Percentiles rank a stretch among this genome's conserved stretches.
phyloP scores from a whole-genome alignment of 2,888 invertebrate genomes.

The Epinotia demarniana region DNA sequence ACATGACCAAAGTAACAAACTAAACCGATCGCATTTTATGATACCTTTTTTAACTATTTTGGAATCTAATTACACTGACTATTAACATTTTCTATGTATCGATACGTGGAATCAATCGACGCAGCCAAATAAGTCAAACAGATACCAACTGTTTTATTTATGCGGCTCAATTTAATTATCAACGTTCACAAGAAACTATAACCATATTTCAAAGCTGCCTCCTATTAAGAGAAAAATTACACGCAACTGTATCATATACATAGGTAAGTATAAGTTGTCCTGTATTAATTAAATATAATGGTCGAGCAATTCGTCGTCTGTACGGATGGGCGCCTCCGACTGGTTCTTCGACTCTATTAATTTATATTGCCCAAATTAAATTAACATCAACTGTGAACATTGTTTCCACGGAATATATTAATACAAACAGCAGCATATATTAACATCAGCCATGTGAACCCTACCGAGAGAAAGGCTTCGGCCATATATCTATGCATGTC shows the following conservation, averaged over 20 bases:
- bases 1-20: conserved; percentile 15
- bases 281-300: conserved; percentile 78
- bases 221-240: conserved; percentile 70
- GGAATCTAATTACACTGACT: conserved; percentile 25
- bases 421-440: conserved; percentile 33
- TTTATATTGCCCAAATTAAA: conserved; percentile 77
- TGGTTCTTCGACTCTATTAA: conserved; percentile 71
- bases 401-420: conserved; percentile 63
- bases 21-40: conserved; percentile 10
- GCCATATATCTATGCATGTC: conserved; percentile 19
- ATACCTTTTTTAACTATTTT: conserved; percentile 15
- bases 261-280: conserved; percentile 66
- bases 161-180: conserved; percentile 54
- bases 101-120: conserved; percentile 37
- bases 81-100: conserved; percentile 26
- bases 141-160: conserved; percentile 52
- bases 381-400: conserved; percentile 71
- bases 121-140: conserved; percentile 43
- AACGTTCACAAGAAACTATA: conserved; percentile 61
- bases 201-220: conserved; percentile 64
- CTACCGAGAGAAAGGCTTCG: conserved; percentile 15
- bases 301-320: conserved; percentile 68
- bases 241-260: conserved; percentile 61
- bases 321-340: conserved; percentile 50
- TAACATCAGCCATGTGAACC: conserved; percentile 15